Base-by-base conservation (phyloP, 2,113 vertebrate species). In the Puntigrus tetrazona region DNA sequence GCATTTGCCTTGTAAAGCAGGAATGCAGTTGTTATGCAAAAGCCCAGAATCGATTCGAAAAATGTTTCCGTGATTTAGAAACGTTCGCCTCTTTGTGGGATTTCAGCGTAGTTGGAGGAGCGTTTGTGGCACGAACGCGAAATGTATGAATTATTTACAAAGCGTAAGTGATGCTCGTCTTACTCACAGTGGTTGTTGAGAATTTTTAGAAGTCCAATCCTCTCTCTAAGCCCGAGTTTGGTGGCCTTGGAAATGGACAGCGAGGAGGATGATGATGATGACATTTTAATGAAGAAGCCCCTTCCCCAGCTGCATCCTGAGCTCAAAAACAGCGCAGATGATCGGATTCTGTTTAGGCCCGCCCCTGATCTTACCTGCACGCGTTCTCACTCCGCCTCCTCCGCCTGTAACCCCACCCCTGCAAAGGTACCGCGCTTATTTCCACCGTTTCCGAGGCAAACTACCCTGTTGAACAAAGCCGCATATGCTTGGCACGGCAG, bases 191-290 rank as follows among this genome's bases (percentile, higher is more conserved):
- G 29, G 63, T 52, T 82, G 80, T 69, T 82, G 45, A 52, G 80
- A 82, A 52, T 70, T 70, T 52, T 82, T 82, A 82, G 80, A 82
- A 82, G 65, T 38, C 86, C 13, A 13, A 87, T 45, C 67, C 2
- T 86, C 67, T 36, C n/a, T 78, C 85, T 83, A 84, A 97, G 96
- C 89, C 96, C 96, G n/a, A 98, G 95, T 86, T 94, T 97, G 0
- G 97, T 98, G 89, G 95, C 96, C 88, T 91, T 99, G 91, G 97
- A 97, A 78, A 90, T 96, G 5, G 95, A 97, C 82, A 94, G 91
- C 0, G 91, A 94, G 79, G 93, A 90, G 0, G 94, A 96, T 65
- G 95, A 94, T 7, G 96, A 95, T 13, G 96, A 95, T 75, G 89
- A 89, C 16, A 77, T 83, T 27, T 83, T 38, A 0, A 89, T 92